A percentile compares a stretch with the other conserved stretches of the same genome.
Evolutionary conservation across 2,797 vertebrate genomes (phyloP).

Genomic region (Hemitrygon akajei): DNA sequence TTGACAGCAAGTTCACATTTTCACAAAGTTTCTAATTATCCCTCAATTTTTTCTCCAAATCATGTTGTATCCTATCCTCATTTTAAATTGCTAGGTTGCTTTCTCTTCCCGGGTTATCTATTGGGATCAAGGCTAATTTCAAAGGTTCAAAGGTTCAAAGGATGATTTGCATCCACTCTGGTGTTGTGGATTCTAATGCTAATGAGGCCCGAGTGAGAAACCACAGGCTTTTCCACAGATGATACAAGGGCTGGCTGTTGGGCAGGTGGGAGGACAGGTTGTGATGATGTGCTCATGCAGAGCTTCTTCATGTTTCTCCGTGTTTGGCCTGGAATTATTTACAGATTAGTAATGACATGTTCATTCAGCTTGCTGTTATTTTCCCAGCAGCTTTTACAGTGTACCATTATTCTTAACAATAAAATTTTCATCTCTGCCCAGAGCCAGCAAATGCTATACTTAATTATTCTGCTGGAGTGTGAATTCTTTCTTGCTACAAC

Average conservation of each 20-base stretch:
- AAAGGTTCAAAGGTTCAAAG: too few species aligned
- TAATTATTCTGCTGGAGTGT: background rate
- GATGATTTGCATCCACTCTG: too few species aligned
- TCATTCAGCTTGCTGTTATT: background rate
- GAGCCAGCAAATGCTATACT: background rate
- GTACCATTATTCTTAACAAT: background rate
- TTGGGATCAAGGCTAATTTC: too few species aligned
- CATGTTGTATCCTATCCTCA: background rate
- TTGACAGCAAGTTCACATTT: background rate
- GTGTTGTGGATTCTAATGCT: too few species aligned
- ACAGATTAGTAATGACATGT: background rate
- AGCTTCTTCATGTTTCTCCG: too few species aligned
- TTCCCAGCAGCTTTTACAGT: background rate
- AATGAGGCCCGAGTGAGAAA: too few species aligned
- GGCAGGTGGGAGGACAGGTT: too few species aligned
- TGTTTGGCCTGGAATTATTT: too few species aligned
- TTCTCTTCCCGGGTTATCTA: too few species aligned
- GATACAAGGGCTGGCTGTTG: too few species aligned
- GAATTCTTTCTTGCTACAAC: background rate
- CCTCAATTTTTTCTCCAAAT: background rate
- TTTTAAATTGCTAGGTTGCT: background rate
- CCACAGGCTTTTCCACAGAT: too few species aligned
- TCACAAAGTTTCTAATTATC: background rate
- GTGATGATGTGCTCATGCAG: too few species aligned
- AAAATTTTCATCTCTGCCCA: background rate